phyloP scores from a whole-genome alignment of 2,797 vertebrate species.

The Chromobotia macracanthus region DNA sequence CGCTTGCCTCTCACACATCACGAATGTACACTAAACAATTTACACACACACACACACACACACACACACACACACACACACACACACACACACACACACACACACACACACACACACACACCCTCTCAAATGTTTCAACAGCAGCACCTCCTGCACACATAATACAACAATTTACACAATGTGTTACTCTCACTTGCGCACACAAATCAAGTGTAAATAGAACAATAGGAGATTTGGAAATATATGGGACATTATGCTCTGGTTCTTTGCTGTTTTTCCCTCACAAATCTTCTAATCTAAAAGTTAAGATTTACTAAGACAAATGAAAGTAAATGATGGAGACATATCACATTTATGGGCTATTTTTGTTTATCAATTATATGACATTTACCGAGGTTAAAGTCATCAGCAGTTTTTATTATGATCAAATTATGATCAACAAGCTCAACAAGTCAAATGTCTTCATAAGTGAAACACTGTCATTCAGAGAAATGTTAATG shows the following conservation, averaged over 20 bases:
- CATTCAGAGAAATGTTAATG: not conserved
- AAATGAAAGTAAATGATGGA: not conserved
- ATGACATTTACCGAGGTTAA: not conserved
- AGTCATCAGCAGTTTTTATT: not conserved
- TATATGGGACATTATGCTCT: not conserved
- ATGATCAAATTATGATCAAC: too few species aligned
- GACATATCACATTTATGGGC: not conserved
- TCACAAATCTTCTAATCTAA: not conserved
- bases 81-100: slow-evolving; percentile 56
- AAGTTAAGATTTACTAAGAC: not conserved
- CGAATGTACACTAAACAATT: slow-evolving; percentile 41
- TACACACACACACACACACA: slow-evolving; percentile 58
- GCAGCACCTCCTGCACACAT: not conserved
- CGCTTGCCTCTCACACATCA: not conserved
- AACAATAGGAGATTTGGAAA: not conserved
- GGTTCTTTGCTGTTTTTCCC: not conserved
- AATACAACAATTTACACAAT: not conserved
- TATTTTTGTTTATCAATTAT: not conserved
- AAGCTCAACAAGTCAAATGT: not conserved
- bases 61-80: slow-evolving; percentile 45
- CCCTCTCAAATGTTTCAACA: slow-evolving; percentile 19
- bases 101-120: not conserved
- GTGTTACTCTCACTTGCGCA: not conserved
- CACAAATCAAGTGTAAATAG: not conserved
- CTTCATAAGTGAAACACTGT: not conserved